Percentiles rank a stretch among this genome's conserved stretches.
Conservation (phyloP, 2,113 vertebrate species). For the Passer montanus region DNA sequence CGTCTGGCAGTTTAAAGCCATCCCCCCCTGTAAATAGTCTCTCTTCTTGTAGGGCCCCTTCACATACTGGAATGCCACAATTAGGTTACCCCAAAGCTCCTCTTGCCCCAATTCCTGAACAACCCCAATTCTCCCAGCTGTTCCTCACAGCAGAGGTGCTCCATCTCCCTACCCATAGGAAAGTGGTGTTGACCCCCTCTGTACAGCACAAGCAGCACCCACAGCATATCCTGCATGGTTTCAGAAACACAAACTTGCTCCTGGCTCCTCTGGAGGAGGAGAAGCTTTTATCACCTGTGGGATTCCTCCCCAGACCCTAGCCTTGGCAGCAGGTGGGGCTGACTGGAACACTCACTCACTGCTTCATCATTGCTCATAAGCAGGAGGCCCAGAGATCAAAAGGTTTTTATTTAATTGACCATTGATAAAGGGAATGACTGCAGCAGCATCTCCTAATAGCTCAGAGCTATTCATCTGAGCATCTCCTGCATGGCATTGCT, state of each 20-base stretch:
- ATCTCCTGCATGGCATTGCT: neutral
- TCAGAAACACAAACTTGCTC: neutral
- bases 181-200: neutral
- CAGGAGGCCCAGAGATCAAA: neutral
- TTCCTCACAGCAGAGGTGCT: neutral
- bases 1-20: neutral
- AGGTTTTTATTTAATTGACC: neutral
- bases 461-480: neutral
- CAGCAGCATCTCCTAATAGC: neutral
- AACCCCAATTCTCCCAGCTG: neutral
- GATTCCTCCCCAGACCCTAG: neutral
- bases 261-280: neutral
- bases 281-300: neutral
- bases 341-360: neutral
- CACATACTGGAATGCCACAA: fast-evolving
- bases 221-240: fast-evolving
- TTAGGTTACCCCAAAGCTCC: too few species aligned
- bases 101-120: neutral
- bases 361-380: neutral
- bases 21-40: neutral
- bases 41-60: neutral
- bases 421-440: neutral
- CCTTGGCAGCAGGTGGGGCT: neutral
- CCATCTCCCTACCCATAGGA: neutral
- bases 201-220: neutral